Evolutionary conservation across 2,888 invertebrate species (phyloP).

Genomic region (Fragum sueziense): DNA sequence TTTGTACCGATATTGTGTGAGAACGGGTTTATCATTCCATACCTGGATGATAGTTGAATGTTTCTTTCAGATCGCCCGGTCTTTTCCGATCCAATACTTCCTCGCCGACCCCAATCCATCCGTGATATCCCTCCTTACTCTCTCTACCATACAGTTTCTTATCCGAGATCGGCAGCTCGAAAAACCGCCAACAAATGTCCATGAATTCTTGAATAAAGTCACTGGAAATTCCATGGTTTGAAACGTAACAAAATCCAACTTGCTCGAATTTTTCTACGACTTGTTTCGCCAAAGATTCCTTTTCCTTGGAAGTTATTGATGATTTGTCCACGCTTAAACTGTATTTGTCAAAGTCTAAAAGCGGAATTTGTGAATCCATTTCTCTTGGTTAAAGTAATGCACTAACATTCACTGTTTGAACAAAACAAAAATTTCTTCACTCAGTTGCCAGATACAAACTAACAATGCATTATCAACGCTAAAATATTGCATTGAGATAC

Average conservation of each 20-base stretch:
- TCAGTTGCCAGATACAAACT: too few relatives aligned
- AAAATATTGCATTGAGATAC: too few relatives aligned
- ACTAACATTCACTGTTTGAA: too few relatives aligned
- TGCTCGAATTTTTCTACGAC: neutral
- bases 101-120: slow-evolving; percentile 26
- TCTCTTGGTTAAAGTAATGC: too few relatives aligned
- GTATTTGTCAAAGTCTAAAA: neutral
- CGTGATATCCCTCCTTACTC: slow-evolving; percentile 13
- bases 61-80: slow-evolving; percentile 44
- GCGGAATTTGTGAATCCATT: neutral
- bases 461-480: too few relatives aligned
- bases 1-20: too few relatives aligned
- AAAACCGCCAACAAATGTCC: slow-evolving; percentile 1
- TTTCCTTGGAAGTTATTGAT: neutral
- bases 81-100: slow-evolving; percentile 29
- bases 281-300: neutral
- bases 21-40: too few relatives aligned
- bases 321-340: neutral
- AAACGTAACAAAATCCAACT: slow-evolving; percentile 18
- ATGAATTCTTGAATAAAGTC: neutral
- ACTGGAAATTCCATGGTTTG: slow-evolving; percentile 9
- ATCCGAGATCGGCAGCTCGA: slow-evolving; percentile 36
- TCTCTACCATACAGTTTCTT: slow-evolving; percentile 31
- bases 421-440: too few relatives aligned
- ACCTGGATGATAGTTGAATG: slow-evolving; percentile 36